Evolutionary conservation across 2,113 vertebrate genomes (phyloP), one percentile per base, ranked within the genome.

Genomic region (Hemichromis elongatus): DNA sequence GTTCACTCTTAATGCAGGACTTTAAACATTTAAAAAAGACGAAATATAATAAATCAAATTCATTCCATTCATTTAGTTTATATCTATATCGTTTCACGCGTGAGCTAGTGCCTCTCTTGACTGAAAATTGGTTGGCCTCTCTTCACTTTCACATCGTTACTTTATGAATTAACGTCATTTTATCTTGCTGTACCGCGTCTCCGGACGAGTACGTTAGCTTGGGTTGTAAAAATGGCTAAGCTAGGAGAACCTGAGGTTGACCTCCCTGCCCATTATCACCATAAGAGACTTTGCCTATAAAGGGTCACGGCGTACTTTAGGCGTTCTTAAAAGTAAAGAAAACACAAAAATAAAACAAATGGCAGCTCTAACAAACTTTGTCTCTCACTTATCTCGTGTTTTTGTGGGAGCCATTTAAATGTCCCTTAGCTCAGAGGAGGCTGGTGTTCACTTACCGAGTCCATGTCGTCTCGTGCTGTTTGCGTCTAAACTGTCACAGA

Each of bases 401-500:
- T 42, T 21, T 19, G 12, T 8, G 5, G 13, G 13, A 16, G 7
- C 1, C 24, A 11, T 40, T 37, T 40, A 40, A 54, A 14, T 6
- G 14, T 10, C 53, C n/a, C 40, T 42, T 2, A 53, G 21, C 10
- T 9, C 5, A 8, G 2, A 9, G 50, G 5, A 61, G 5, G 12
- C 2, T 3, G 5, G 2, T 13, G 9, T 24, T 7, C 11, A 85
- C 95, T 95, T 24, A 96, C 95, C 94, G 95, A 95, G 83, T 83
- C 88, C 90, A 77, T 79, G 5, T 54, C 28, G 88, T 57, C 11
- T 47, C 26, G 45, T 24, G 30, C 37, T 56, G 88, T n/a, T 40
- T 73, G 77, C 26, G 81, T 85, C 55, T 24, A 80, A 13, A 30
- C 86, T 87, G 86, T 94, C 85, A 92, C 84, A 70, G 53, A 73